Evolutionary conservation across 2,888 invertebrate genomes (phyloP).

Genomic region (Ctena decussata): DNA sequence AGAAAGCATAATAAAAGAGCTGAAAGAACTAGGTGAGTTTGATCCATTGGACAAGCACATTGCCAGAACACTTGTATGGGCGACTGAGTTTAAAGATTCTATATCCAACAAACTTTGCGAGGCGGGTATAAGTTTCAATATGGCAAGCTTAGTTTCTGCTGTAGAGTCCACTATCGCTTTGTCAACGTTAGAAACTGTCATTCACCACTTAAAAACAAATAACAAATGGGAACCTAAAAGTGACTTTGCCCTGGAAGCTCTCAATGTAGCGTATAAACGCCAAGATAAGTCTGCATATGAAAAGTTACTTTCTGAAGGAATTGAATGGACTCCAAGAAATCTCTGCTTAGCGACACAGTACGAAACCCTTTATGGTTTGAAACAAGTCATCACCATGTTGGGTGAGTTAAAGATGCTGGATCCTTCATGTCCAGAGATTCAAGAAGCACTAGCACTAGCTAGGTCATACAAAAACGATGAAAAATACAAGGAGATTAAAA

Average conservation of each 20-base stretch:
- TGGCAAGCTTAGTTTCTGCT: neutral
- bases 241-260: neutral
- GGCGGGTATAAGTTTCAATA: neutral
- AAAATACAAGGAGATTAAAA: neutral
- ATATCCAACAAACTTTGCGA: neutral
- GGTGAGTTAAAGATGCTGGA: neutral
- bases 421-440: neutral
- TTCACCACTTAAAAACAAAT: neutral
- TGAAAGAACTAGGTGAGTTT: neutral
- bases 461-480: neutral
- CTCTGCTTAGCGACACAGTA: neutral
- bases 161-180: neutral
- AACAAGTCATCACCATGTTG: neutral
- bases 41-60: neutral
- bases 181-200: neutral
- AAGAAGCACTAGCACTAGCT: neutral
- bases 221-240: neutral
- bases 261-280: neutral
- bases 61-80: neutral
- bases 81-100: neutral
- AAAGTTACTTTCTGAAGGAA: neutral
- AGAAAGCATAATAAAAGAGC: neutral
- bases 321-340: neutral
- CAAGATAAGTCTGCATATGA: neutral
- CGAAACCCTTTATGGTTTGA: neutral